Conservation (phyloP, 2,113 vertebrate species). For the Vireo altiloquus region DNA sequence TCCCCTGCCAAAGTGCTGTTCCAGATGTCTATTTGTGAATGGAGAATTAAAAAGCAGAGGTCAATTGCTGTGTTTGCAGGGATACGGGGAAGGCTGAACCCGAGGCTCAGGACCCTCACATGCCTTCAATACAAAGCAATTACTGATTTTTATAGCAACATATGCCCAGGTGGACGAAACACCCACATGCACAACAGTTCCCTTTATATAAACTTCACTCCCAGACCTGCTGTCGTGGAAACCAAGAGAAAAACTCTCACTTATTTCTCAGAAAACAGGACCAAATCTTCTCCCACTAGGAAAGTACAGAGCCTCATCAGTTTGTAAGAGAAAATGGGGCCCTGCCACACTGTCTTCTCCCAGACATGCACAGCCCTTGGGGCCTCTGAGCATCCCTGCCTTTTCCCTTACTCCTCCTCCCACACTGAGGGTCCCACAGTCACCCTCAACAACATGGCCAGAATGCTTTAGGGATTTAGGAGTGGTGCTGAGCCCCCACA, state of each 20-base stretch:
- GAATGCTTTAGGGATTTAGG: neutral
- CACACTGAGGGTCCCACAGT: neutral
- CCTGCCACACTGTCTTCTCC: neutral
- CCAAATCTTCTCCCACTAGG: neutral
- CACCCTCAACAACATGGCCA: neutral
- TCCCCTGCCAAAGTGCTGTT: neutral
- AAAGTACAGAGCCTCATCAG: neutral
- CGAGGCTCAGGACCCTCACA: accelerated
- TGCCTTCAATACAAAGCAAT: neutral
- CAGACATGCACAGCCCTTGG: neutral
- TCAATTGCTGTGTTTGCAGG: neutral
- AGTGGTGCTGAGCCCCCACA: neutral
- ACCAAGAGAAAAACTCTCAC: neutral
- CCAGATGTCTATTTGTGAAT: accelerated
- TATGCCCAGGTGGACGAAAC: neutral
- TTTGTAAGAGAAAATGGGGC: neutral
- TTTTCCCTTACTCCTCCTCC: neutral
- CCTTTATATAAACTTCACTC: neutral
- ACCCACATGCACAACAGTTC: neutral
- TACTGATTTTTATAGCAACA: neutral
- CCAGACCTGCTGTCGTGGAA: neutral
- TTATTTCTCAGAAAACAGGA: neutral
- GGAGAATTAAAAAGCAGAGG: neutral
- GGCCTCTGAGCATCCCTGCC: neutral
- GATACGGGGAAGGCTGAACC: neutral